phyloP scores from a whole-genome alignment of 2,113 vertebrate species.

The Alligator sinensis region DNA sequence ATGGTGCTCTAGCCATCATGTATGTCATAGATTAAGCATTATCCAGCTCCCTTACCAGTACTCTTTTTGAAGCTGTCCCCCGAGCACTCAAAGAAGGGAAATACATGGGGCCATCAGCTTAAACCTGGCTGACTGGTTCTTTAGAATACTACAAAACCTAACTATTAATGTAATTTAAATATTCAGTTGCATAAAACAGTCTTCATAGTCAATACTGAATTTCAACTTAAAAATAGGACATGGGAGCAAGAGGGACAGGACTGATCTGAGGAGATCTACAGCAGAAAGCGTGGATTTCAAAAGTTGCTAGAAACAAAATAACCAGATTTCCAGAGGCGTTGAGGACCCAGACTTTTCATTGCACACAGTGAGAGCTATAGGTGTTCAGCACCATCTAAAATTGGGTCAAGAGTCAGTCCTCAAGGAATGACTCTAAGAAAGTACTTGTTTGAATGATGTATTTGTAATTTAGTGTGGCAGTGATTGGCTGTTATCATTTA shows the following conservation, averaged over 20 bases:
- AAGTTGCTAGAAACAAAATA: neutral
- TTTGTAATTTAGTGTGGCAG: neutral
- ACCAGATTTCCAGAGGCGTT: neutral
- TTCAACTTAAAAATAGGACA: neutral
- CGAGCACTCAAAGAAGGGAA: no score
- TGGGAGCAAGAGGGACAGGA: neutral
- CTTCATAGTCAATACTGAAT: neutral
- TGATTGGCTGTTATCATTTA: neutral
- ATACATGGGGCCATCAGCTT: neutral
- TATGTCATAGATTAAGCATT: no score
- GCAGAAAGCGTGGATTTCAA: neutral
- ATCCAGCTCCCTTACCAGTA: no score
- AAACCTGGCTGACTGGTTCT: slow-evolving; percentile 10
- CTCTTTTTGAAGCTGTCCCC: no score
- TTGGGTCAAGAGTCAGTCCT: neutral
- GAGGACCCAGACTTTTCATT: neutral
- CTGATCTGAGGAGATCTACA: no score
- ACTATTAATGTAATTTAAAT: neutral
- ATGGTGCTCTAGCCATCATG: no score
- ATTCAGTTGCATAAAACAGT: neutral
- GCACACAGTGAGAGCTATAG: neutral
- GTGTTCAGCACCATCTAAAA: neutral
- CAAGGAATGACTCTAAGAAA: neutral
- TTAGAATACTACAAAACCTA: neutral
- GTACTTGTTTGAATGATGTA: neutral